Evolutionary conservation across 2,797 vertebrate species (phyloP), one percentile per base, ranked within the genome.

Genomic region (Anniella stebbinsi): DNA sequence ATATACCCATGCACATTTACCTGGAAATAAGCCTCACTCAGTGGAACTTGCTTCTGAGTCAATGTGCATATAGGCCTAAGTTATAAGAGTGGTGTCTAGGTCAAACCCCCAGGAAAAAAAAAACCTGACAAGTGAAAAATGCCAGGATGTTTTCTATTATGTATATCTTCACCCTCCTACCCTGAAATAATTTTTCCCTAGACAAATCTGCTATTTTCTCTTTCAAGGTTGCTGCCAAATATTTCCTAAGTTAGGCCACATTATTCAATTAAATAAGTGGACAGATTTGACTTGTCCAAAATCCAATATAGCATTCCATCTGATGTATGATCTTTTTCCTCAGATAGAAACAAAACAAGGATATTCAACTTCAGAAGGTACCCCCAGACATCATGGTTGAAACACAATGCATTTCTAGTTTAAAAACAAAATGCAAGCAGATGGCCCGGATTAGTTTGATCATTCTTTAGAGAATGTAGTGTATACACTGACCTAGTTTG

Each of bases 221-320:
- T 30, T 89, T 84, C 15, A 28, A 80, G 18, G 1, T 51, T 4
- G 0, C 80, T 17, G 66, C 87, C 93, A 93, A 84, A 63, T 91
- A 75, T n/a, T 2, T 1, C 3, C 3, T 88, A 92, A 0, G 0
- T 89, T 45, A 72, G 81, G 89, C 67, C 83, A 91, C 75, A 41
- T 81, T 91, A 66, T 91, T 88, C 83, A 87, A 88, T 95, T 95
- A 96, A 91, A 90, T 93, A 95, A 96, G 82, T 88, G 90, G 89
- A 63, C 51, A 73, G 70, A 73, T 91, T 84, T 17, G 0, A 80
- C 88, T 41, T 90, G 25, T 18, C 91, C 92, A 94, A 93, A 89
- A 60, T 81, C 90, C 84, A 90, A 77, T n/a, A 86, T 81, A 87
- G 51, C 41, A 48, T 88, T 85, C 91, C 0, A 0, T 63, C 67